phyloP scores from a whole-genome alignment of 2,113 vertebrate species.

The Cathartes aura region DNA sequence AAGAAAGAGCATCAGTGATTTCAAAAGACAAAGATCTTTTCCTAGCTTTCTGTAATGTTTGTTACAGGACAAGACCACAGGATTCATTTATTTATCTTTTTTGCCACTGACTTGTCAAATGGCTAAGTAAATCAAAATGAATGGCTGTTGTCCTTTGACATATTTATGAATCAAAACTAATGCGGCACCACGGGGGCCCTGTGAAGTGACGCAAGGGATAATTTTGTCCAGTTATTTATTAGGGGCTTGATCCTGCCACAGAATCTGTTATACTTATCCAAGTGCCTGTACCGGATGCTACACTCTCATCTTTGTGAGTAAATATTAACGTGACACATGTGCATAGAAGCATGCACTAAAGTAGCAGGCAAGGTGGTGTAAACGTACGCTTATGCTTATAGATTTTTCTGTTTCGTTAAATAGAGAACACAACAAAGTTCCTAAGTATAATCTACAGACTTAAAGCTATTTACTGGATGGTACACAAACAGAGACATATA shows the following conservation, averaged over 20 bases:
- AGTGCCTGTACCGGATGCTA: neutral
- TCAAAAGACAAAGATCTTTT: neutral
- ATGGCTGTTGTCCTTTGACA: neutral
- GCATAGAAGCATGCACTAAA: neutral
- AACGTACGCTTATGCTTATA: neutral
- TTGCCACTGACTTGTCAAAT: neutral
- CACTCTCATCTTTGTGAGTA: neutral
- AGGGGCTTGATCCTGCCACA: neutral
- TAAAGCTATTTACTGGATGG: neutral
- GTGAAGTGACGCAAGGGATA: neutral
- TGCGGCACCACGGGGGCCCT: fast-evolving
- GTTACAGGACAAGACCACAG: neutral
- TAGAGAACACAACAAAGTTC: neutral
- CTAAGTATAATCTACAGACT: neutral
- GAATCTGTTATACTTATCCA: neutral
- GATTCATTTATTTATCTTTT: neutral
- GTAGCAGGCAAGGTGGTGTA: neutral
- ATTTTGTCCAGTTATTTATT: neutral
- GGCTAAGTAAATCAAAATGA: slow-evolving; percentile 17
- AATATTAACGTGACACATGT: neutral
- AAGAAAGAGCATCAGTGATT: neutral
- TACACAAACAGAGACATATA: slow-evolving; percentile 13
- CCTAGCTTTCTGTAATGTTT: neutral
- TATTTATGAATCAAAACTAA: neutral
- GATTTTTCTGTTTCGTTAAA: neutral